These are phyloP conservation scores for Graptemys geographica DNA, from an alignment of 2,797 vertebrate species.

Conservation along the genomic window DNA sequence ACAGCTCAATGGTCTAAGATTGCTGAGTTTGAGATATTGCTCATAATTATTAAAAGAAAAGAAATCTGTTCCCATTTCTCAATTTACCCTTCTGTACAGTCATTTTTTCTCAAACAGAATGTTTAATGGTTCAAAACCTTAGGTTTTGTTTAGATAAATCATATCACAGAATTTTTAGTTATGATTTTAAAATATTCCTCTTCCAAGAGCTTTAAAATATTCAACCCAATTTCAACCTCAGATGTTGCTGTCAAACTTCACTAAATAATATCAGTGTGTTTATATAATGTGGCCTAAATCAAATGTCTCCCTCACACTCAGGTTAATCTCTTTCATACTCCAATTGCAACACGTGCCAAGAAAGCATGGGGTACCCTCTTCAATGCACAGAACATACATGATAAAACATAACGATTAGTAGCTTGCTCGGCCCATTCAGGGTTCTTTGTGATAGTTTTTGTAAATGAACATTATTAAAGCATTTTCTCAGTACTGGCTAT, in stretches of 20 bases:
- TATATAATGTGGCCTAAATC: no score
- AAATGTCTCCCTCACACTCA: not conserved
- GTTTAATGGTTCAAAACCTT: slow-evolving; percentile 64
- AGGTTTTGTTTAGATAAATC: slow-evolving; percentile 67
- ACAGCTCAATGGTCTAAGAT: slow-evolving; percentile 72
- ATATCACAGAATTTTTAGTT: slow-evolving; percentile 15
- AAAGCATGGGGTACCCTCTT: rapidly evolving
- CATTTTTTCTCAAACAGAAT: not conserved
- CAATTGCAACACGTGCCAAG: rapidly evolving
- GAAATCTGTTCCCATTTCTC: slow-evolving; percentile 55
- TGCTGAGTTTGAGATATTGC: slow-evolving; percentile 76
- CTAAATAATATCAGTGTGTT: rapidly evolving
- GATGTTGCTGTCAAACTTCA: slow-evolving; percentile 6
- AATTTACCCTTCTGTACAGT: slow-evolving; percentile 36
- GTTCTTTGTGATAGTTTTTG: rapidly evolving
- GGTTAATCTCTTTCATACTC: rapidly evolving
- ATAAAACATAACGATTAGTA: rapidly evolving
- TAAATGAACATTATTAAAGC: not conserved
- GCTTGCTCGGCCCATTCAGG: rapidly evolving
- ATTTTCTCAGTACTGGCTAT: not conserved
- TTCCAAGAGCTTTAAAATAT: not conserved
- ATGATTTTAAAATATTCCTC: slow-evolving; percentile 24
- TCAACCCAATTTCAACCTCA: slow-evolving; percentile 24
- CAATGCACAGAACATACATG: rapidly evolving
- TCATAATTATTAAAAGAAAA: slow-evolving; percentile 69